These are phyloP conservation scores for Loris lydekkerianus DNA, from an alignment of 2,797 vertebrate species.

Conservation along the genomic window DNA sequence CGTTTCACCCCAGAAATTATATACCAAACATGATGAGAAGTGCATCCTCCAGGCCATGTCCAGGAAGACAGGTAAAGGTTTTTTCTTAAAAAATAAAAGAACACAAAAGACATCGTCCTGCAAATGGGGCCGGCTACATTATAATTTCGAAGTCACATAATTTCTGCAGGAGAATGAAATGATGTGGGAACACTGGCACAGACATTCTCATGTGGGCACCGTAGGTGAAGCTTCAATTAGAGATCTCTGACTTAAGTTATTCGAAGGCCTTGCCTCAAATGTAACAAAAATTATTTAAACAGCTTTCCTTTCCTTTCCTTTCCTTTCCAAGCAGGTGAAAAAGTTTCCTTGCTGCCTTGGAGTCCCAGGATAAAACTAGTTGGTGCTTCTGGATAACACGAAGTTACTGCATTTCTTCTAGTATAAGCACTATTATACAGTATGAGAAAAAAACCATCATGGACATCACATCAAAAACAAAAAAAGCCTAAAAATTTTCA, in stretches of 20 bases:
- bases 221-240: not conserved
- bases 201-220: not conserved
- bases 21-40: not conserved
- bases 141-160: not conserved
- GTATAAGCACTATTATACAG: conserved; percentile 58
- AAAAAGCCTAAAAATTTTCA: conserved; percentile 58
- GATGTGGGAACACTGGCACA: not conserved
- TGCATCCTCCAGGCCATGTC: conserved; percentile 35
- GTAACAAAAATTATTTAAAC: conserved; percentile 50
- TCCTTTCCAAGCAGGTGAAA: not conserved
- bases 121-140: not conserved
- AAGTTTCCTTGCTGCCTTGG: conserved; percentile 13
- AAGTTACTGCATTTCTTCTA: not conserved
- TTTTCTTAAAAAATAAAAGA: too few species aligned
- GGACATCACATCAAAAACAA: conserved; percentile 35
- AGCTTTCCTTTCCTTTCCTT: not conserved
- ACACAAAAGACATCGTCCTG: too few species aligned
- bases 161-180: not conserved
- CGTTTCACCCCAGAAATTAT: not conserved
- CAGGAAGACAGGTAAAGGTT: not conserved
- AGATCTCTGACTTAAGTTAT: not conserved
- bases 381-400: not conserved
- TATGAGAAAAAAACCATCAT: not conserved
- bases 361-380: conserved; percentile 3
- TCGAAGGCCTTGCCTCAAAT: not conserved